phyloP scores from a whole-genome alignment of 2,113 vertebrate genomes.

The Thermophis baileyi region DNA sequence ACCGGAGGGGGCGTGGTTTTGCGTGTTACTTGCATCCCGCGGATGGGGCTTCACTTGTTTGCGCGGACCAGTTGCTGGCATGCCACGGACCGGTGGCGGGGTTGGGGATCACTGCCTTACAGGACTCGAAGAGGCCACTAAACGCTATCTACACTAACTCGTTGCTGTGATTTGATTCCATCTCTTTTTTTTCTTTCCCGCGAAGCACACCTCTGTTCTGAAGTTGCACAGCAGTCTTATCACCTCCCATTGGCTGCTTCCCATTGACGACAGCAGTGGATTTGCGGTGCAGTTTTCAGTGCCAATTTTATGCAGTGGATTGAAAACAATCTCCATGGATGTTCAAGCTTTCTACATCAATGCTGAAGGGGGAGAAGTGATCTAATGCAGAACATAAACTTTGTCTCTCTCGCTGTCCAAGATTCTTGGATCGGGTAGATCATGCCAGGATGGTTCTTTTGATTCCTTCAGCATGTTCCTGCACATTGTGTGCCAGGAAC shows the following conservation, averaged over 20 bases:
- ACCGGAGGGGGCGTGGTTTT: no score
- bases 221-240: background rate
- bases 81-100: no score
- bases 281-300: background rate
- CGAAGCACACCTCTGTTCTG: background rate
- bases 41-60: no score
- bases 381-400: background rate
- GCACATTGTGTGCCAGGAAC: background rate
- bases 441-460: background rate
- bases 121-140: conserved; percentile 77
- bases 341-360: background rate
- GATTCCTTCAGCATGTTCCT: background rate
- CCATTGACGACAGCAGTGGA: background rate
- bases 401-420: background rate
- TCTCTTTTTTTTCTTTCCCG: background rate
- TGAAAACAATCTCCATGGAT: background rate
- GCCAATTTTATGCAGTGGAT: background rate
- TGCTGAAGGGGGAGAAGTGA: background rate
- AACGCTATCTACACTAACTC: conserved; percentile 70
- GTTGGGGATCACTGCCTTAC: conserved; percentile 54
- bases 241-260: background rate
- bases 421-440: background rate
- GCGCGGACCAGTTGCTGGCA: no score
- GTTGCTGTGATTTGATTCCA: background rate
- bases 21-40: no score